phyloP scores from a whole-genome alignment of 2,113 vertebrate species.

The Gracilinanus agilis region DNA sequence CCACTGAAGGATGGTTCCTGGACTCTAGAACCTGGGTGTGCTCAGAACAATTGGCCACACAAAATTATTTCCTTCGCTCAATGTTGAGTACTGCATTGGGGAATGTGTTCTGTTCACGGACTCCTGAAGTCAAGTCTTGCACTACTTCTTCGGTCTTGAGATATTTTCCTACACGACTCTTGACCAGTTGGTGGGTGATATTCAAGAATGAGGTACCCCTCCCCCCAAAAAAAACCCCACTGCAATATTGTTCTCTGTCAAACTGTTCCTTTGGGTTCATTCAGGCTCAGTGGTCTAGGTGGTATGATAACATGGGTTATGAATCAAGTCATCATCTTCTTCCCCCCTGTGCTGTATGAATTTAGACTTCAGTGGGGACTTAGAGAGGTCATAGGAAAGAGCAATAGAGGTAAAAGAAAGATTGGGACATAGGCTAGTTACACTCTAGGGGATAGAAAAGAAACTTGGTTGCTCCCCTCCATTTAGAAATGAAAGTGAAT shows the following conservation, averaged over 20 bases:
- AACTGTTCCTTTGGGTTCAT: neutral
- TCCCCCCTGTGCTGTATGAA: neutral
- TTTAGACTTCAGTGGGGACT: neutral
- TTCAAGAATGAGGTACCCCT: neutral
- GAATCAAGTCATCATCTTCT: neutral
- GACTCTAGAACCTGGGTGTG: neutral
- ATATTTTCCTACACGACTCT: neutral
- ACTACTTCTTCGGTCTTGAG: neutral
- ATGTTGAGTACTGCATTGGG: neutral
- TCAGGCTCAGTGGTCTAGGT: neutral
- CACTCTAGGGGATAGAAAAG: neutral
- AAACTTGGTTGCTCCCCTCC: neutral
- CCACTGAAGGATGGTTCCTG: neutral
- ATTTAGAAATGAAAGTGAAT: too few species aligned
- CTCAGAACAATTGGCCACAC: neutral
- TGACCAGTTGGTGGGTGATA: neutral
- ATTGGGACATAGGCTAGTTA: neutral
- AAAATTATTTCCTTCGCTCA: neutral
- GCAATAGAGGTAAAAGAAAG: neutral
- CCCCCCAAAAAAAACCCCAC: neutral
- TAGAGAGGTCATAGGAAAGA: neutral
- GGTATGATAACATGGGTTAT: neutral
- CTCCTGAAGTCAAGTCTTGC: neutral
- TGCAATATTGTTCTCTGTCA: neutral
- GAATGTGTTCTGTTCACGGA: neutral